Conservation (phyloP, 2,113 vertebrate genomes). For the Nycticorax nycticorax region DNA sequence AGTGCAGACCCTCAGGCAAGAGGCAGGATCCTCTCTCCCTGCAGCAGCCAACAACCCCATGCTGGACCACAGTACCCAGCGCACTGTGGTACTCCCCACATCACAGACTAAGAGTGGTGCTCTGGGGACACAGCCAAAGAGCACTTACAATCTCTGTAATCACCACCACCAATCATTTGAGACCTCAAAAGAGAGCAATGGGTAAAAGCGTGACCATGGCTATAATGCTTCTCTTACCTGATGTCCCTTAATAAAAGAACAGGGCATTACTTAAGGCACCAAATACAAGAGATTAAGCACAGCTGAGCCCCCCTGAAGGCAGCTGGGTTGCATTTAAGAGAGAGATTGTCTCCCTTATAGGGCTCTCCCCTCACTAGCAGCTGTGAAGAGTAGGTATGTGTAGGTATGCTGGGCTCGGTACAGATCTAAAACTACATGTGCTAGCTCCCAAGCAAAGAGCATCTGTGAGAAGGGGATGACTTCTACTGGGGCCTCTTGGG, state of each 20-base stretch:
- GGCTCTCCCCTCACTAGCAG: neutral
- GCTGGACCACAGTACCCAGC: neutral
- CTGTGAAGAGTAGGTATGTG: neutral
- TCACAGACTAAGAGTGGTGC: neutral
- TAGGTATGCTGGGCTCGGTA: neutral
- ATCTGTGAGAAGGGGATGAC: neutral
- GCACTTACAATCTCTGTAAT: neutral
- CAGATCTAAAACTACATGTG: neutral
- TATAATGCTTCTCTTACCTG: neutral
- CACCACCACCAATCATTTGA: neutral
- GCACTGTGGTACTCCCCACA: too few species aligned
- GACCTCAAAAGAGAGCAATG: neutral
- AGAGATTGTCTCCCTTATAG: neutral
- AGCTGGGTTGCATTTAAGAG: neutral
- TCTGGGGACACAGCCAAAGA: neutral
- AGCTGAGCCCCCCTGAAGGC: neutral
- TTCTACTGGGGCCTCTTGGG: neutral
- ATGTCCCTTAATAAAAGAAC: neutral
- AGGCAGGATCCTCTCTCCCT: too few species aligned
- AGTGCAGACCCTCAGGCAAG: neutral
- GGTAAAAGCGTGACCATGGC: neutral
- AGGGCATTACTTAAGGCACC: neutral
- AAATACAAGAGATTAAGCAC: neutral
- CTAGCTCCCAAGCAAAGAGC: neutral
- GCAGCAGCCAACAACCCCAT: neutral